Conservation (phyloP, 2,888 invertebrate species). For the Sepioteuthis lessoniana region DNA sequence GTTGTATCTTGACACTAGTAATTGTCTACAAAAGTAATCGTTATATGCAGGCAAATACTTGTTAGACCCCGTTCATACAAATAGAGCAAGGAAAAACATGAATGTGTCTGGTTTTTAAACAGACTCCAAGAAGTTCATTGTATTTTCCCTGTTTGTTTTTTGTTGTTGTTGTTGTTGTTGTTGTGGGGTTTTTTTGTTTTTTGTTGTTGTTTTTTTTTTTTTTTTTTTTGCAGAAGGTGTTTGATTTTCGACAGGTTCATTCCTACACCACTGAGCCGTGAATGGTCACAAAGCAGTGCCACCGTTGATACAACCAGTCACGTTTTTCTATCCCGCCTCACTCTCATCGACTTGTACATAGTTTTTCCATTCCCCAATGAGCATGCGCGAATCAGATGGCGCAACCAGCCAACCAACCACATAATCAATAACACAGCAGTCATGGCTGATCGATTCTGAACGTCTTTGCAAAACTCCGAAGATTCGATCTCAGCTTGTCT, state of each 20-base stretch:
- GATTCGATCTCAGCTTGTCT: constrained; percentile 33
- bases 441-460: neutral
- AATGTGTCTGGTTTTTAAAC: neutral
- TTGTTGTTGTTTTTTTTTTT: too few species aligned
- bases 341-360: neutral
- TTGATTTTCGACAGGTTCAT: neutral
- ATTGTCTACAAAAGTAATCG: too few species aligned
- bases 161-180: too few species aligned
- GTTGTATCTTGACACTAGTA: too few species aligned
- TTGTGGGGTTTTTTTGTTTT: too few species aligned
- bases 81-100: neutral
- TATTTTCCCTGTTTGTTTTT: too few species aligned
- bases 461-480: neutral
- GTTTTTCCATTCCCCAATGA: neutral
- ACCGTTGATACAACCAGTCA: neutral
- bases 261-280: neutral
- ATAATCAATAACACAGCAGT: neutral
- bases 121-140: neutral
- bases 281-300: neutral
- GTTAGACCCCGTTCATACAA: too few species aligned
- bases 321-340: neutral
- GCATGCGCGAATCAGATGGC: neutral
- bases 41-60: too few species aligned
- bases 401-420: neutral
- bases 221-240: neutral